phyloP scores from a whole-genome alignment of 2,113 vertebrate genomes.

The Brevimyrus niger region DNA sequence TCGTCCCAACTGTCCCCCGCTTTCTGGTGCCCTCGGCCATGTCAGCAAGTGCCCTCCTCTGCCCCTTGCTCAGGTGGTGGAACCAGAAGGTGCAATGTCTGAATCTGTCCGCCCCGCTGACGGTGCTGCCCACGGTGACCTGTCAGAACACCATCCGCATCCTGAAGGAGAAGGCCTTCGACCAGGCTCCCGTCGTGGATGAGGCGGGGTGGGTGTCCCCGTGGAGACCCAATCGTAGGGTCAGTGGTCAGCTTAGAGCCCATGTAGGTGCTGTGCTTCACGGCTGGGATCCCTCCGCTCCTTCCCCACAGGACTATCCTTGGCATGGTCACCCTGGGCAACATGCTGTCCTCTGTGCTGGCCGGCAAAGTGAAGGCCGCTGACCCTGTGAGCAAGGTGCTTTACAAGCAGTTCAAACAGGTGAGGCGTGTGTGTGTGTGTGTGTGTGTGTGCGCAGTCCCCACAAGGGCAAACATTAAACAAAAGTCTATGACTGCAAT shows the following conservation, averaged over 20 bases:
- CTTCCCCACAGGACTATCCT: constrained; percentile 66
- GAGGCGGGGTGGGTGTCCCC: constrained; percentile 71
- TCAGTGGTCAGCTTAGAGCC: not conserved
- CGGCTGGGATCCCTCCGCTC: not conserved
- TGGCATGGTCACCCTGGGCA: constrained; percentile 91
- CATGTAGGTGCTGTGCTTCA: not conserved
- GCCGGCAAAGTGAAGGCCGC: constrained; percentile 81
- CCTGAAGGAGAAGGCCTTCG: constrained; percentile 86
- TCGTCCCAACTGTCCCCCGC: no score
- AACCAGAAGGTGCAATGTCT: constrained; percentile 77
- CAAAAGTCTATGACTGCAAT: not conserved
- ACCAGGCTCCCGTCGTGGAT: constrained; percentile 89
- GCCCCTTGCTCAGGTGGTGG: constrained; percentile 79
- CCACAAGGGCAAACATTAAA: not conserved
- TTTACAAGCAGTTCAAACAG: constrained; percentile 91
- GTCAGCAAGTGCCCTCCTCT: not conserved
- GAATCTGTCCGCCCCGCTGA: constrained; percentile 77
- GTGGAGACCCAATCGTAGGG: not conserved
- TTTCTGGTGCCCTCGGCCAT: no score
- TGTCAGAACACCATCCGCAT: constrained; percentile 85
- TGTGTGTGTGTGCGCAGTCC: not conserved
- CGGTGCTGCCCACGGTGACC: constrained; percentile 77
- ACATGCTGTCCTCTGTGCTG: constrained; percentile 83
- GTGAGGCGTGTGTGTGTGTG: constrained; percentile 44
- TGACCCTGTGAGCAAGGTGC: constrained; percentile 78